These are phyloP conservation scores for Muscicapa adusta DNA, from an alignment of 2,113 vertebrate species.

Conservation along the genomic window DNA sequence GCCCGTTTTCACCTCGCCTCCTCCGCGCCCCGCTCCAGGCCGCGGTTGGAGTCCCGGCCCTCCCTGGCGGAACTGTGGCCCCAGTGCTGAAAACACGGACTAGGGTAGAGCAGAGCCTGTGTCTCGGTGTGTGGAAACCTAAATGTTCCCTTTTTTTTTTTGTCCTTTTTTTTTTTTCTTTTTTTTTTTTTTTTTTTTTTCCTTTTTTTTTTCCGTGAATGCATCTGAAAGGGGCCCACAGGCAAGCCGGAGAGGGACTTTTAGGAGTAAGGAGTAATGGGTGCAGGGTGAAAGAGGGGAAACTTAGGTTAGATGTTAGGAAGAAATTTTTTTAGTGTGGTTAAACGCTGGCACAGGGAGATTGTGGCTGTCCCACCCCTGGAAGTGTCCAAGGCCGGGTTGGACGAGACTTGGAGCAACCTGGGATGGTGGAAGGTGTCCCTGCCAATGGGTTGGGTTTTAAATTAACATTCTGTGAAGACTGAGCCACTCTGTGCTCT, in stretches of 20 bases:
- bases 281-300: background rate
- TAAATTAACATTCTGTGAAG: background rate
- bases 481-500: accelerated
- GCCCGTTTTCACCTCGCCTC: accelerated
- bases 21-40: background rate
- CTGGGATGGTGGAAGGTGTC: background rate
- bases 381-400: background rate
- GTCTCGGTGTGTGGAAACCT: background rate
- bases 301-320: too few species aligned
- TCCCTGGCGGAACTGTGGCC: too few species aligned
- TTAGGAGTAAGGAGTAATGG: background rate
- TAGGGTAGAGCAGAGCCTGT: background rate
- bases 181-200: too few species aligned
- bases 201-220: accelerated
- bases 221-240: background rate
- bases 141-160: accelerated
- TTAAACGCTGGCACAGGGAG: background rate
- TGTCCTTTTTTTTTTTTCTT: too few species aligned
- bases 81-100: background rate
- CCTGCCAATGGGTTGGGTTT: background rate
- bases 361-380: background rate
- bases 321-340: background rate
- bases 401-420: background rate
- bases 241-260: background rate
- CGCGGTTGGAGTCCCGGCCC: background rate